Evolutionary conservation across 2,797 vertebrate genomes (phyloP).

Genomic region (Triplophysa yarkandensis): DNA sequence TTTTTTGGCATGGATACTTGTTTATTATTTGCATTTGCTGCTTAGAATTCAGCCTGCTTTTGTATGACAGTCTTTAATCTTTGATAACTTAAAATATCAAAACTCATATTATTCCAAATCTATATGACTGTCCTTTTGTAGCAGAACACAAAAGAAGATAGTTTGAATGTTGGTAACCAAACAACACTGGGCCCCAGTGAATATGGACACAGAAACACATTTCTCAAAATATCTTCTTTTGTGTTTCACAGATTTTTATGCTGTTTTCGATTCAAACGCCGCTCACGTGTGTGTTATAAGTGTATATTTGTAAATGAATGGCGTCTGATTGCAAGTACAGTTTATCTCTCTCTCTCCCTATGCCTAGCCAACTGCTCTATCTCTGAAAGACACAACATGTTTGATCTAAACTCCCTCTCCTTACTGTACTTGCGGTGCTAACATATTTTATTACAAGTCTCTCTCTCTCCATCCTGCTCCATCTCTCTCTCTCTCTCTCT

Average conservation of each 20-base stretch:
- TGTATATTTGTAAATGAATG: conserved; percentile 38
- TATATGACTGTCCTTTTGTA: too few relatives aligned
- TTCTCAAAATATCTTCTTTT: background rate
- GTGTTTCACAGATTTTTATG: background rate
- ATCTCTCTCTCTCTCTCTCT: background rate
- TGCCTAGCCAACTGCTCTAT: conserved; percentile 14
- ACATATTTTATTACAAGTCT: conserved; percentile 6
- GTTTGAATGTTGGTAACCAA: too few relatives aligned
- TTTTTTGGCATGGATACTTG: too few relatives aligned
- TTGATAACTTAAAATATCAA: too few relatives aligned
- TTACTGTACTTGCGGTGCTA: background rate
- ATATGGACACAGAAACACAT: too few relatives aligned
- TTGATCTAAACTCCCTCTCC: conserved; percentile 1
- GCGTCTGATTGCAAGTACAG: conserved; percentile 35
- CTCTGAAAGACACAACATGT: conserved; percentile 55
- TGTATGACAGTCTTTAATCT: too few relatives aligned
- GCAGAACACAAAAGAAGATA: too few relatives aligned
- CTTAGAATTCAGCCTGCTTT: too few relatives aligned
- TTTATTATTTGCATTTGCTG: too few relatives aligned
- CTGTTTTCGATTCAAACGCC: background rate
- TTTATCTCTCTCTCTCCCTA: conserved; percentile 43
- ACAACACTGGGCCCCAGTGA: too few relatives aligned
- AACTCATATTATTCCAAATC: too few relatives aligned
- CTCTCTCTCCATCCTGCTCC: too few relatives aligned
- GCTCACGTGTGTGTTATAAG: background rate